phyloP scores from a whole-genome alignment of 1,140 invertebrate species.

The Bilobella aurantiaca region DNA sequence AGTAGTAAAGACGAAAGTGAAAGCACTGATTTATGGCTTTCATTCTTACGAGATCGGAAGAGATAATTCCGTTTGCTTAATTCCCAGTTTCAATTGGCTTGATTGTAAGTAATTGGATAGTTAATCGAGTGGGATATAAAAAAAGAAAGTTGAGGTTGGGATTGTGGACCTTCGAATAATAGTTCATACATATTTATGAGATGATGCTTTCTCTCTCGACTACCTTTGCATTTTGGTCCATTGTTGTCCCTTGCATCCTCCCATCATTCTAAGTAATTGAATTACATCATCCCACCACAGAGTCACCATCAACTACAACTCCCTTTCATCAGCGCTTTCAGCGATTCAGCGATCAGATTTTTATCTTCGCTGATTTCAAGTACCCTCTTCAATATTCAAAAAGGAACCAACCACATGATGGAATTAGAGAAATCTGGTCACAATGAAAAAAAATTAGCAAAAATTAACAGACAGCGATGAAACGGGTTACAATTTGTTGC shows the following conservation, averaged over 20 bases:
- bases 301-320: neutral
- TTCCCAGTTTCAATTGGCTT: neutral
- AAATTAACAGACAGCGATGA: neutral
- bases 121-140: neutral
- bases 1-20: neutral
- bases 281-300: neutral
- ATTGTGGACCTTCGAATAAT: too few relatives aligned
- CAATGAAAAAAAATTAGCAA: neutral
- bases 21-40: neutral
- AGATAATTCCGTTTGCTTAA: neutral
- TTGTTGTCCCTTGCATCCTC: too few relatives aligned
- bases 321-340: too few relatives aligned
- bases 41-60: neutral
- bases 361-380: too few relatives aligned
- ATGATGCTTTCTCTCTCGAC: neutral
- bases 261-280: constrained; percentile 8
- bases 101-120: neutral
- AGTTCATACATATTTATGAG: neutral
- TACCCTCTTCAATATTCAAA: too few relatives aligned
- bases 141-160: too few relatives aligned
- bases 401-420: too few relatives aligned
- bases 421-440: too few relatives aligned
- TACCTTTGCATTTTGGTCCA: neutral
- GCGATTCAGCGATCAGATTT: too few relatives aligned
- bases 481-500: neutral